These are phyloP conservation scores for Schizopygopsis pylzovi DNA, from an alignment of 2,797 vertebrate species.

Conservation along the genomic window DNA sequence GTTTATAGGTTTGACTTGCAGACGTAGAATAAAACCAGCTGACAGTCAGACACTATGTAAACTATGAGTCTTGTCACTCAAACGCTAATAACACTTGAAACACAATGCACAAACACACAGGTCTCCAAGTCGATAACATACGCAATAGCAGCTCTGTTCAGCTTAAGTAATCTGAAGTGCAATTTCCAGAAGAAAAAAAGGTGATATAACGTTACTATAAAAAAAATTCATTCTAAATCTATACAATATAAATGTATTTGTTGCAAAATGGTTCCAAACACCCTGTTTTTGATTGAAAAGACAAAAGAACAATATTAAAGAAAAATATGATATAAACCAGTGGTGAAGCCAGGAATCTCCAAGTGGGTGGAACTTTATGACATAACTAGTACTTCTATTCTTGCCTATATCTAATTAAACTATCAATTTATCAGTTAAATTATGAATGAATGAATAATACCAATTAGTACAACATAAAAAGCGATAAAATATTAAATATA, in stretches of 20 bases:
- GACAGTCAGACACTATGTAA: slow-evolving; percentile 52
- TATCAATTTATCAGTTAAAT: too few relatives aligned
- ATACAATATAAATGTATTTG: not conserved
- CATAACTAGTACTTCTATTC: not conserved
- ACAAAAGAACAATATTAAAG: not conserved
- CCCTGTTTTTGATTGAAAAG: not conserved
- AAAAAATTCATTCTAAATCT: not conserved
- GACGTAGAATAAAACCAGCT: slow-evolving; percentile 35
- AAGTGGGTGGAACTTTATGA: not conserved
- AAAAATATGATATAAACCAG: not conserved
- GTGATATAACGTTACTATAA: not conserved
- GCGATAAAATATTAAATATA: too few relatives aligned
- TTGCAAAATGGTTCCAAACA: not conserved
- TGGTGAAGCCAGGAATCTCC: not conserved
- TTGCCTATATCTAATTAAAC: not conserved
- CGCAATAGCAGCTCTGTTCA: not conserved
- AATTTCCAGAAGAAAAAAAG: not conserved
- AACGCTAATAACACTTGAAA: slow-evolving; percentile 43
- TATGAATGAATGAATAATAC: not conserved
- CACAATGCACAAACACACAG: slow-evolving; percentile 45
- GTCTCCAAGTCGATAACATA: not conserved
- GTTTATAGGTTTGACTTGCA: slow-evolving; percentile 32
- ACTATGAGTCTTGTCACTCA: slow-evolving; percentile 36
- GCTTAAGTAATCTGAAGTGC: not conserved
- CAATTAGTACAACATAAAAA: not conserved